These are phyloP conservation scores for Cantharis lateralis DNA, from an alignment of 2,888 invertebrate species.

Conservation along the genomic window DNA sequence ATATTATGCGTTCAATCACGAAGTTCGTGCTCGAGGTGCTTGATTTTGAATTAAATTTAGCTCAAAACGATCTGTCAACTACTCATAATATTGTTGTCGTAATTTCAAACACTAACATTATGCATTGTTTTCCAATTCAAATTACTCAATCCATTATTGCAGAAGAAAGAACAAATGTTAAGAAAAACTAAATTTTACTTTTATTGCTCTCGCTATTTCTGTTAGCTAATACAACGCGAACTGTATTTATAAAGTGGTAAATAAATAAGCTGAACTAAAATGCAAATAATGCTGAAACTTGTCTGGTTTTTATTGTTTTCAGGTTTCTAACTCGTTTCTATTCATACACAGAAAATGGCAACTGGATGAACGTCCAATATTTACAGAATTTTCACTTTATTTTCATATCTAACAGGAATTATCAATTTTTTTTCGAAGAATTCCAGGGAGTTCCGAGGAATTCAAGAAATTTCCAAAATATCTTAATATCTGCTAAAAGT, in stretches of 20 bases:
- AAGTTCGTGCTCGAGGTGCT: slow-evolving; percentile 3
- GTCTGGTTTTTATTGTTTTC: not conserved
- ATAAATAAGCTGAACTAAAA: not conserved
- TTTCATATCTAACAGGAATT: too few relatives aligned
- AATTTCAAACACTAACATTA: not conserved
- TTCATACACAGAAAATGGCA: not conserved
- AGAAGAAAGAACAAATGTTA: not conserved
- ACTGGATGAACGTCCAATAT: too few relatives aligned
- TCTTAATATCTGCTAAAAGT: too few relatives aligned
- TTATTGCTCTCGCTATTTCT: not conserved
- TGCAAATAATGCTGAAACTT: not conserved
- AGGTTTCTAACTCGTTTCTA: not conserved
- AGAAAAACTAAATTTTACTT: not conserved
- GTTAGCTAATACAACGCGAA: not conserved
- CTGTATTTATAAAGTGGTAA: not conserved
- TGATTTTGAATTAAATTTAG: slow-evolving; percentile 7
- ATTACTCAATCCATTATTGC: not conserved
- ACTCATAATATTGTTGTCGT: slow-evolving; percentile 1
- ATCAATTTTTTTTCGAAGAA: too few relatives aligned
- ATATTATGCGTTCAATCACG: slow-evolving; percentile 11
- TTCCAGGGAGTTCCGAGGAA: too few relatives aligned
- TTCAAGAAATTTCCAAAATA: too few relatives aligned
- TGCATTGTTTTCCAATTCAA: not conserved
- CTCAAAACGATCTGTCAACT: slow-evolving; percentile 12
- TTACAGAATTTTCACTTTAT: too few relatives aligned